Evolutionary conservation across 2,797 vertebrate species (phyloP).

Genomic region (Sebastes paucispinis): DNA sequence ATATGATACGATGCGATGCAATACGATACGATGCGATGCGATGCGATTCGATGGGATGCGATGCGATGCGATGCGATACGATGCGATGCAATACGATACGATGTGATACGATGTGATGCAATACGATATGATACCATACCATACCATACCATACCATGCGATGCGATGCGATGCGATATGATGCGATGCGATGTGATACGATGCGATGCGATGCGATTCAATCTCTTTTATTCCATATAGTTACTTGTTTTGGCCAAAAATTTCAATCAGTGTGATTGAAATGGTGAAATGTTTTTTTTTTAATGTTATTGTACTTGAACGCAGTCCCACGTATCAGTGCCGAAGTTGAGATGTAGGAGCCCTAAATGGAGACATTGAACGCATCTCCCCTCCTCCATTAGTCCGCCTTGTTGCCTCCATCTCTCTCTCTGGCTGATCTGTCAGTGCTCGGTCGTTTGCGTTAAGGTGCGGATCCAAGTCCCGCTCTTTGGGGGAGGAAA

Average conservation of each 20-base stretch:
- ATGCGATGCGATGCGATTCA: too few species aligned
- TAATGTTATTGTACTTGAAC: not conserved
- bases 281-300: not conserved
- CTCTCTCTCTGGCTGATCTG: conserved; percentile 7
- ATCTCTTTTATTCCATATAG: too few species aligned
- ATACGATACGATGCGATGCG: fast-evolving
- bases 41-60: fast-evolving
- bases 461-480: conserved; percentile 50
- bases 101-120: fast-evolving
- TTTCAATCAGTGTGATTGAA: too few species aligned
- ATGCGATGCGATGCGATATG: too few species aligned
- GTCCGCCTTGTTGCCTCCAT: conserved; percentile 56
- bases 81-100: fast-evolving
- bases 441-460: conserved; percentile 52
- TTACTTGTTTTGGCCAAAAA: too few species aligned
- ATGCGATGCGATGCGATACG: fast-evolving
- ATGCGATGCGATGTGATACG: fast-evolving
- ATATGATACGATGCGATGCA: fast-evolving
- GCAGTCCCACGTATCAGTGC: fast-evolving
- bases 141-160: fast-evolving
- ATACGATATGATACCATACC: too few species aligned
- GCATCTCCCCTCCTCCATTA: conserved; percentile 57
- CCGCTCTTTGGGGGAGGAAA: conserved; percentile 56
- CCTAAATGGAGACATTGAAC: conserved; percentile 12
- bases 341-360: not conserved